Base-by-base conservation (phyloP, 1,140 invertebrate species). In the Octopus bimaculoides region DNA sequence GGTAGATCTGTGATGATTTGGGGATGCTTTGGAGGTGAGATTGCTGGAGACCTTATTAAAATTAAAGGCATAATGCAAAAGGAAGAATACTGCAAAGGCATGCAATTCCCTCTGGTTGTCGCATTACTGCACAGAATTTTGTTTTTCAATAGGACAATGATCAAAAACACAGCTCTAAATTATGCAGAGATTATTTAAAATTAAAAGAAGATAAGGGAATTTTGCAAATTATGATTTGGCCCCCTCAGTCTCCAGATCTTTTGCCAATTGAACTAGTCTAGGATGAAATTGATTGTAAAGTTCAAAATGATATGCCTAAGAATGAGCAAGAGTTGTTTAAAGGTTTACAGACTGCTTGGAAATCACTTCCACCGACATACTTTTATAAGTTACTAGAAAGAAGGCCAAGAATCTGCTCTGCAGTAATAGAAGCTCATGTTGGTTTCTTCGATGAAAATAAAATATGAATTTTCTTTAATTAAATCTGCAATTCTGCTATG, bases 311-410 rank as follows among this genome's bases (percentile, higher is more conserved):
- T 8, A 7, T 61, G 56, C 56, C 56, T 61, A 61, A 61, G 7
- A 61, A 61, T 61, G 56, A 61, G 56, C 7, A 61, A 61, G 56
- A 61, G 56, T 61, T 61, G 7, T 61, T 61, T 61, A 8, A 7
- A 61, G 7, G 14, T 61, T 14, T 61, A 61, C 7, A 8, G 7
- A 61, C 56, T 61, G 14, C 7, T 61, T 61, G 56, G 56, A 14
- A 61, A 61, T 61, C 56, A 61, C n/a, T 61, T 61, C 7, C 56
- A 61, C 56, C 56, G 14, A 14, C 7, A 61, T 61, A 61, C 56
- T 61, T 61, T 61, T 61, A 61, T 61, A 61, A 61, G 56, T 61
- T 61, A 61, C 56, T 61, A 8, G 56, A 61, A 61, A 61, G 56
- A 14, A 61, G 56, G 56, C 56, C 56, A 8, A 14, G 56, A 61